Evolutionary conservation across 2,888 invertebrate species (phyloP).

Genomic region (Cepaea hortensis): DNA sequence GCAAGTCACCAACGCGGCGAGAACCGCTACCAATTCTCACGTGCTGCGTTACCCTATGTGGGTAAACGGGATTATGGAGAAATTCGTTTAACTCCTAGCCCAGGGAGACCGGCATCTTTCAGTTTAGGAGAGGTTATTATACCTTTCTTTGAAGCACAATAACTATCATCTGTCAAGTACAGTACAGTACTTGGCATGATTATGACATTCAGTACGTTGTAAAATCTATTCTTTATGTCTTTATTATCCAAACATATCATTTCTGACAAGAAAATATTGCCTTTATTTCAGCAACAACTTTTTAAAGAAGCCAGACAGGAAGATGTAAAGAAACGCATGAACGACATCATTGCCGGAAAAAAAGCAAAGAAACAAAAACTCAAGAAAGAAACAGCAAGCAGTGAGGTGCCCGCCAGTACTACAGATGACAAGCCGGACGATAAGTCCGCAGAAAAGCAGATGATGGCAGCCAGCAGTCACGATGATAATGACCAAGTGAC

Average conservation of each 20-base stretch:
- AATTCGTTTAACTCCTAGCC: too few species aligned
- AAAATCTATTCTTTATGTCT: too few species aligned
- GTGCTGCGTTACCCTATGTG: too few species aligned
- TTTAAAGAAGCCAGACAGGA: conserved; percentile 70
- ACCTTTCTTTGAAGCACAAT: too few species aligned
- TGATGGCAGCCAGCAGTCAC: background rate
- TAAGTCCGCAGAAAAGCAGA: background rate
- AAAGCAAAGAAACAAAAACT: conserved; percentile 79
- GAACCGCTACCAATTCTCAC: too few species aligned
- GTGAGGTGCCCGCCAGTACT: conserved; percentile 56
- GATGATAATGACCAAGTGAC: background rate
- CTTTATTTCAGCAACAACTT: conserved; percentile 64
- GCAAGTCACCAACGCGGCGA: too few species aligned
- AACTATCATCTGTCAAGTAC: too few species aligned
- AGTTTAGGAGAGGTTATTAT: too few species aligned
- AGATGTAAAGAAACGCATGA: conserved; percentile 81
- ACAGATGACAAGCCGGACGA: background rate
- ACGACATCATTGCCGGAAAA: conserved; percentile 87
- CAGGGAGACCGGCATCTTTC: too few species aligned
- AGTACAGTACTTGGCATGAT: too few species aligned
- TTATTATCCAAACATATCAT: background rate
- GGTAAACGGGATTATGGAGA: too few species aligned
- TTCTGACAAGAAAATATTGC: background rate
- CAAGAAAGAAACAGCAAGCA: conserved; percentile 68
- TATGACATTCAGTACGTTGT: too few species aligned